These are phyloP conservation scores for Seriola dumerili DNA, from an alignment of 2,113 vertebrate genomes.

Conservation along the genomic window DNA sequence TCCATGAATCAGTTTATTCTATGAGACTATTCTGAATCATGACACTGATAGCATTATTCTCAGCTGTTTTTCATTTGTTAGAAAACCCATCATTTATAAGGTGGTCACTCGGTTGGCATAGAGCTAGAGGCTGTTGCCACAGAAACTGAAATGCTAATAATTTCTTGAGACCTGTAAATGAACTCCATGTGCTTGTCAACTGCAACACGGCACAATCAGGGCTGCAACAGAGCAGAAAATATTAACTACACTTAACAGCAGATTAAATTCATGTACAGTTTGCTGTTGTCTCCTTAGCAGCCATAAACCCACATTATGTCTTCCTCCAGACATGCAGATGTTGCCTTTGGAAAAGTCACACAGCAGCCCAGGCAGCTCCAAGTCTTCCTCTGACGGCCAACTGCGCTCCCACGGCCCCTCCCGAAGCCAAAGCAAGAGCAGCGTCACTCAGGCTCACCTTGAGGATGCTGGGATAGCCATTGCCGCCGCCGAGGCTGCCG, in stretches of 20 bases:
- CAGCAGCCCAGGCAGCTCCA: slow-evolving; percentile 98
- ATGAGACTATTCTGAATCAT: slow-evolving; percentile 3
- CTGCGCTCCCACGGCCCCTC: slow-evolving; percentile 97
- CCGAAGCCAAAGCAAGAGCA: slow-evolving; percentile 99
- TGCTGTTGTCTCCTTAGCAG: neutral
- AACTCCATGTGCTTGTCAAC: slow-evolving; percentile 25
- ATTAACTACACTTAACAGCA: neutral
- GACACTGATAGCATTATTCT: slow-evolving; percentile 3
- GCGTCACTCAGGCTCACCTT: slow-evolving; percentile 97
- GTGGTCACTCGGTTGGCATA: slow-evolving; percentile 46
- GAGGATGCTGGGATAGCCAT: slow-evolving; percentile 98
- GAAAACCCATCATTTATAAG: slow-evolving; percentile 4
- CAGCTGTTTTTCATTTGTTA: neutral
- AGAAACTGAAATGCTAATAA: slow-evolving; percentile 31
- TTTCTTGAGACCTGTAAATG: slow-evolving; percentile 46
- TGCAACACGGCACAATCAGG: slow-evolving; percentile 5
- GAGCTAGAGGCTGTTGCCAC: slow-evolving; percentile 39
- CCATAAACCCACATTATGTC: slow-evolving; percentile 11
- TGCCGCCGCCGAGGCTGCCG: slow-evolving; percentile 96
- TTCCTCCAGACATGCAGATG: slow-evolving; percentile 91
- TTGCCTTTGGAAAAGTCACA: slow-evolving; percentile 98
- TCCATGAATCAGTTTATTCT: neutral
- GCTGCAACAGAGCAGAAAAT: neutral
- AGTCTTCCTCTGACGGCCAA: slow-evolving; percentile 98
- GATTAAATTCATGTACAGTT: neutral